These are phyloP conservation scores for Acanthurus leucopareius DNA, from an alignment of 2,797 vertebrate genomes.

Conservation along the genomic window DNA sequence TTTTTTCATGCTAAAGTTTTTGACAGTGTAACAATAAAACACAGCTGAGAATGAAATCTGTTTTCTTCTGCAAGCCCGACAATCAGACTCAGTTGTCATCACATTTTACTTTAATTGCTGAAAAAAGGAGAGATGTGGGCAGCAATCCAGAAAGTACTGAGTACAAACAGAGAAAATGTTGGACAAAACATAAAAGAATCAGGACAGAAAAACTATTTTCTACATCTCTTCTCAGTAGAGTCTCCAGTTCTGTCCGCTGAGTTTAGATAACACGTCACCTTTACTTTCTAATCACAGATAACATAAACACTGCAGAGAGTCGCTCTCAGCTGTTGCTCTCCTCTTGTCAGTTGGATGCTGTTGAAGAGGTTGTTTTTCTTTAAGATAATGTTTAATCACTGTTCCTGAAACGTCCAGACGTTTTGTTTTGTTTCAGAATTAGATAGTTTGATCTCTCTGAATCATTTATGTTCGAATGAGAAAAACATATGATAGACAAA, in stretches of 20 bases:
- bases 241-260: not conserved
- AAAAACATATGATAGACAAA: not conserved
- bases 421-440: slow-evolving; percentile 1
- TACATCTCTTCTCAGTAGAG: not conserved
- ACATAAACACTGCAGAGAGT: not conserved
- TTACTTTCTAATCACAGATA: not conserved
- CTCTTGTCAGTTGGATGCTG: not conserved
- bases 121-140: not conserved
- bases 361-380: not conserved
- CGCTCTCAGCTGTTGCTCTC: slow-evolving; percentile 1
- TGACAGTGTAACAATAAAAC: not conserved
- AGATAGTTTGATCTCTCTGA: not conserved
- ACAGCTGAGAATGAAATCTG: not conserved
- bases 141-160: not conserved
- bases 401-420: not conserved
- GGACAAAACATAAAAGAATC: not conserved
- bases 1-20: not conserved
- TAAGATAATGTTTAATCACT: not conserved
- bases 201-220: not conserved
- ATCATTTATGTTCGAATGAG: not conserved
- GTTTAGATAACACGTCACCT: slow-evolving; percentile 14
- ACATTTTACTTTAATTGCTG: not conserved
- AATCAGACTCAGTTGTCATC: not conserved
- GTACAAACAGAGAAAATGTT: not conserved
- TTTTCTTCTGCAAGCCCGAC: not conserved